Evolutionary conservation across 2,113 vertebrate species (phyloP), one percentile per base, ranked within the genome.

Genomic region (Chaetura pelagica): DNA sequence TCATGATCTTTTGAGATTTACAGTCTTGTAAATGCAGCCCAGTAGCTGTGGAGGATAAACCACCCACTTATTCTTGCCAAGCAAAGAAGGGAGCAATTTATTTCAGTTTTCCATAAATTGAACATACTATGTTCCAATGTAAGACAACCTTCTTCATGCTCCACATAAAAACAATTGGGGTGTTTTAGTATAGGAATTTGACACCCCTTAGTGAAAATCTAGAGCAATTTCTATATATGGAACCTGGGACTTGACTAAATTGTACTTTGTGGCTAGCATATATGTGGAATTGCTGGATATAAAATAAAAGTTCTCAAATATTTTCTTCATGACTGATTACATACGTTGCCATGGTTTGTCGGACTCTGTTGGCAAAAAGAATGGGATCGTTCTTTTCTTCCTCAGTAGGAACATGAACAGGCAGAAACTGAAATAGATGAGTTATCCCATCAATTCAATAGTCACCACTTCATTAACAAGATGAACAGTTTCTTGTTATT

Each of bases 341-440:
- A 95, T 98, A 99, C 99, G 82, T 90, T 62, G 99, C 99, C 99
- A 99, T 99, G 46, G 93, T 85, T 66, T 97, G 97, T 75, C 99
- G 98, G 72, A 99, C 98, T 96, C 96, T 97, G 94, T 62, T 98
- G 51, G 99, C 99, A 96, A 98, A 99, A 92, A 99, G 97, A 61
- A 97, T 21, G 1, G 99, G 98, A 57, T 98, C 98, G 2, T 96
- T 98, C 97, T 98, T 99, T 96, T 99, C 99, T 81, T 99, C 99
- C 52, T 99, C 98, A 46, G 95, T 98, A 67, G 99, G 99, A 66
- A 98, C 93, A 38, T 99, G 97, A 48, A 99, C 98, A 18, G 99
- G 99, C 85, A 99, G 96, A 96, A 99, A 99, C 99, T 99, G 97
- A 91, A 98, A 97, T 46, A 82, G 62, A 97, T 66, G 42, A 96